phyloP scores from a whole-genome alignment of 1,140 invertebrate genomes.

The Centruroides sculpturatus region DNA sequence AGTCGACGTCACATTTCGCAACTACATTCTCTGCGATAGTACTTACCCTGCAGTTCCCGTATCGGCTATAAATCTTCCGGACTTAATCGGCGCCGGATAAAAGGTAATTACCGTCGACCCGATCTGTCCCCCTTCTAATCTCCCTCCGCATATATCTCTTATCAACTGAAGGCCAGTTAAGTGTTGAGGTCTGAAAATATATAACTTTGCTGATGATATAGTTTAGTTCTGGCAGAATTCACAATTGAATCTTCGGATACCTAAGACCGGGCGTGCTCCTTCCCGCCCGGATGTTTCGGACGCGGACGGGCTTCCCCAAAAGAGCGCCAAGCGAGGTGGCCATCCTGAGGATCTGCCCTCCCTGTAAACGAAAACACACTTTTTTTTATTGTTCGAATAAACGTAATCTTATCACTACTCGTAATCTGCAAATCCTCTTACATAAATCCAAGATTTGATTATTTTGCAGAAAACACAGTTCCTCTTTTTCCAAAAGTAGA shows the following conservation, averaged over 20 bases:
- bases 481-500: no score
- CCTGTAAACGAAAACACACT: slow-evolving; percentile 39
- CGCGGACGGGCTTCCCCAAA: slow-evolving; percentile 48
- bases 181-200: slow-evolving; percentile 51
- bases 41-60: slow-evolving; percentile 61
- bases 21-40: neutral
- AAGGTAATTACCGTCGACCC: slow-evolving; percentile 63
- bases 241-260: slow-evolving; percentile 16
- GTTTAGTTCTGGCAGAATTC: neutral
- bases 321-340: slow-evolving; percentile 61
- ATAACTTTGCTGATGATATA: neutral
- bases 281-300: slow-evolving; percentile 63
- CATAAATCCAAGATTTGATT: no score
- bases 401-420: slow-evolving; percentile 15
- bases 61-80: slow-evolving; percentile 47
- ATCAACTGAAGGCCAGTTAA: slow-evolving; percentile 62
- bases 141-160: slow-evolving; percentile 49
- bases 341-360: slow-evolving; percentile 74
- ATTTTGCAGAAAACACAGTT: no score
- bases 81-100: slow-evolving; percentile 42
- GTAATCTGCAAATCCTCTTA: no score
- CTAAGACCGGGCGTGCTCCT: slow-evolving; percentile 64
- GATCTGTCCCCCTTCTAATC: slow-evolving; percentile 46
- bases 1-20: neutral
- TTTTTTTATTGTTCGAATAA: slow-evolving; percentile 3